Conservation (phyloP, 2,888 invertebrate genomes). For the Dorcus parallelipipedus region DNA sequence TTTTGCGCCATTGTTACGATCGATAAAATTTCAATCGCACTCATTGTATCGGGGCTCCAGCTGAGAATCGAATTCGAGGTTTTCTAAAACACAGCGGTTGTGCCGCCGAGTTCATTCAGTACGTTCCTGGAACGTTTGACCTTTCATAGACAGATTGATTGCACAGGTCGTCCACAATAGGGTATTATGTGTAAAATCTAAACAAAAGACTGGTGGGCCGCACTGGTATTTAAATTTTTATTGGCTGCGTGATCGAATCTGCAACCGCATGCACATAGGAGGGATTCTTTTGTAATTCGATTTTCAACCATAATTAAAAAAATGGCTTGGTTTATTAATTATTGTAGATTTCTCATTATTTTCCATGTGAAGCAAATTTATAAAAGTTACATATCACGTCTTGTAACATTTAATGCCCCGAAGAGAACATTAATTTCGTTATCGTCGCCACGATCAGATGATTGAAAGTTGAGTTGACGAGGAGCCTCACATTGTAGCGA, state of each 20-base stretch:
- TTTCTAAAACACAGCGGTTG: conserved; percentile 11
- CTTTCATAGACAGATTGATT: conserved; percentile 13
- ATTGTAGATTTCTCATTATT: too few relatives aligned
- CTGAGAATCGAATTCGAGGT: conserved; percentile 13
- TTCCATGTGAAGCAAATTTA: too few relatives aligned
- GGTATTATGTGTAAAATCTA: conserved; percentile 19
- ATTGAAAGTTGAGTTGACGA: too few relatives aligned
- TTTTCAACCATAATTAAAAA: too few relatives aligned
- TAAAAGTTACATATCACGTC: too few relatives aligned
- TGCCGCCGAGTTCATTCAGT: conserved; percentile 1
- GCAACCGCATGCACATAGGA: neutral
- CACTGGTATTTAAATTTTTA: conserved; percentile 1
- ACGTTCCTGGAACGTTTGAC: conserved; percentile 14
- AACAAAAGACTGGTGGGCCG: conserved; percentile 19
- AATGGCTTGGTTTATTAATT: too few relatives aligned
- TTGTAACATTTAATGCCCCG: too few relatives aligned
- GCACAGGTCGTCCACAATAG: conserved; percentile 16
- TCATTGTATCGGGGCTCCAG: conserved; percentile 1
- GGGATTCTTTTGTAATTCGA: too few relatives aligned
- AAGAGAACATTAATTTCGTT: too few relatives aligned
- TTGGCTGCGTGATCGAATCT: neutral
- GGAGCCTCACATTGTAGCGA: too few relatives aligned
- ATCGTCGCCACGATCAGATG: too few relatives aligned
- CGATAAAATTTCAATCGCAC: conserved; percentile 6
- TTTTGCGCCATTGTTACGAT: conserved; percentile 14